Conservation (phyloP, 2,888 invertebrate genomes). For the Synergus itoensis region DNA sequence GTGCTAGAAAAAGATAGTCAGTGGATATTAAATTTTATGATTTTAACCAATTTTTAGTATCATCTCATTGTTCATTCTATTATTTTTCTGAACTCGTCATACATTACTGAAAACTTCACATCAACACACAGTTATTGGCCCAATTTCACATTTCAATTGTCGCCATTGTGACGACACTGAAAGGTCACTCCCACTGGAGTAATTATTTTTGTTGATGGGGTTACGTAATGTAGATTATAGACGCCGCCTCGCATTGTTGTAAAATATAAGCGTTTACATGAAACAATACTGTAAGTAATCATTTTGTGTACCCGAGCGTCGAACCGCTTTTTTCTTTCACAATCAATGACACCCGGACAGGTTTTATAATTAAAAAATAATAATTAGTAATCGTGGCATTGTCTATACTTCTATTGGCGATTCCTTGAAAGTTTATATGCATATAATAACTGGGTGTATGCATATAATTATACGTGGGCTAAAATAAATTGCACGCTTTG, state of each 20-base stretch:
- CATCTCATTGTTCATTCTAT: too few relatives aligned
- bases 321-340: constrained; percentile 27
- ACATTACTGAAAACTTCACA: neutral
- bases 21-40: constrained; percentile 23
- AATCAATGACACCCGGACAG: constrained; percentile 16
- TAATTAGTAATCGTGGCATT: neutral
- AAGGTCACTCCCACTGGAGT: constrained; percentile 31
- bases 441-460: neutral
- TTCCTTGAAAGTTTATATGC: neutral
- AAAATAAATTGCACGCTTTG: neutral
- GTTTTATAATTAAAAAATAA: constrained; percentile 31
- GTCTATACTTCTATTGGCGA: neutral
- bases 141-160: constrained; percentile 26
- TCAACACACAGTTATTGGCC: neutral
- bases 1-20: constrained; percentile 12
- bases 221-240: constrained; percentile 41
- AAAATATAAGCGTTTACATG: constrained; percentile 33
- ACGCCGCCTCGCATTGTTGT: constrained; percentile 28
- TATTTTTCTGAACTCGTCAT: neutral
- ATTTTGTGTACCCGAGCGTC: constrained; percentile 34
- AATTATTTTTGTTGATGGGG: constrained; percentile 35
- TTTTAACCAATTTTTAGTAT: neutral
- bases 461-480: neutral
- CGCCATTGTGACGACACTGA: constrained; percentile 27
- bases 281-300: constrained; percentile 39